Evolutionary conservation across 2,113 vertebrate genomes (phyloP).

Genomic region (Cinclus mexicanus): DNA sequence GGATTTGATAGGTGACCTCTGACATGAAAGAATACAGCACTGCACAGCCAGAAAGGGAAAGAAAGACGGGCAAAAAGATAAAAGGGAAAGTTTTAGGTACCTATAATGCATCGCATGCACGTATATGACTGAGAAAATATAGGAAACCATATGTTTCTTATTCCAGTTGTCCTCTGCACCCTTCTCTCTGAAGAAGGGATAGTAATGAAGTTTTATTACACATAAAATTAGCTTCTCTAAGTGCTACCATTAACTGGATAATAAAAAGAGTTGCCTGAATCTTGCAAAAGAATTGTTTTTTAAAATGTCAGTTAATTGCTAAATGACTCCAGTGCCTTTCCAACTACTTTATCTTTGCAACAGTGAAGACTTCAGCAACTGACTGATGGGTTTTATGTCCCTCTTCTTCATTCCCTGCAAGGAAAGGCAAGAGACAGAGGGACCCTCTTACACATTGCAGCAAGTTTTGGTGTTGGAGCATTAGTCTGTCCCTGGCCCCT

Average conservation of each 20-base stretch:
- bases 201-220: conserved; percentile 77
- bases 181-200: conserved; percentile 38
- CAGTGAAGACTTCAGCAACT: neutral
- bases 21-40: neutral
- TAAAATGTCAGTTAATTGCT: conserved; percentile 59
- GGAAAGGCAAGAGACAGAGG: neutral
- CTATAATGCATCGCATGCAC: neutral
- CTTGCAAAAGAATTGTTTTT: conserved; percentile 71
- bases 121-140: neutral
- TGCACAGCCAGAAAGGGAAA: neutral
- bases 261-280: conserved; percentile 69
- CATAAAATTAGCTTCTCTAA: conserved; percentile 73
- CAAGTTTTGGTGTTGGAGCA: neutral
- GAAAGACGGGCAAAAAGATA: neutral
- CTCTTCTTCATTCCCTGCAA: neutral
- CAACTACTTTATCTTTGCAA: conserved; percentile 18
- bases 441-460: neutral
- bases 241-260: conserved; percentile 70
- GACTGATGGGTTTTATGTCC: neutral
- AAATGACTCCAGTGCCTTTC: conserved; percentile 26
- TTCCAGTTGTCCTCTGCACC: conserved; percentile 47
- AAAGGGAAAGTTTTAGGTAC: neutral
- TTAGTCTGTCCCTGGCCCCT: neutral
- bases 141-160: conserved; percentile 22
- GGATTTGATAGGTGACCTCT: neutral